These are phyloP conservation scores for Aldrovandia affinis DNA, from an alignment of 2,797 vertebrate species.

Conservation along the genomic window DNA sequence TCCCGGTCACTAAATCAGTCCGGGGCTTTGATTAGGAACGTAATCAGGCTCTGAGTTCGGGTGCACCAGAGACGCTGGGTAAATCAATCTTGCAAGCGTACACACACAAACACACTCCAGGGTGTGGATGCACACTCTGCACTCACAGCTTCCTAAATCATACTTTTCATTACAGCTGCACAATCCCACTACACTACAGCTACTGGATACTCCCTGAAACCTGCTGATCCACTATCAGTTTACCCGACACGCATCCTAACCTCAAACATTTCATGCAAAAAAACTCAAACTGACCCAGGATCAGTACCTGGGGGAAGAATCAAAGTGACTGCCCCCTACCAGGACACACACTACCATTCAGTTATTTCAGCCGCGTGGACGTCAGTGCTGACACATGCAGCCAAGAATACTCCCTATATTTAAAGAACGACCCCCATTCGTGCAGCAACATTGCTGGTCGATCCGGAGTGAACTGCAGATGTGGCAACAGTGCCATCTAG, in stretches of 20 bases:
- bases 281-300: neutral
- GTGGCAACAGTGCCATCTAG: slow-evolving; percentile 66
- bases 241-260: neutral
- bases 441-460: neutral
- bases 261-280: neutral
- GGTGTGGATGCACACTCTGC: neutral
- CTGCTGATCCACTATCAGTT: neutral
- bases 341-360: neutral
- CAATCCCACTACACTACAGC: neutral
- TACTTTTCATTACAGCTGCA: neutral
- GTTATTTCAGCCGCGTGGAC: neutral
- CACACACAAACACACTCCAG: neutral
- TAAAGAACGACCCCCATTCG: neutral
- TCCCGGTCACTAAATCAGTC: slow-evolving; percentile 49
- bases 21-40: slow-evolving; percentile 47
- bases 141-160: neutral
- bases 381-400: slow-evolving; percentile 8
- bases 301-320: neutral
- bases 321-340: neutral
- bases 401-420: too few relatives aligned
- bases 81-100: slow-evolving; percentile 17
- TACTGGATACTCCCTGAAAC: neutral
- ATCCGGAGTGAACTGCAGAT: neutral
- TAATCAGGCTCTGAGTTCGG: slow-evolving; percentile 18
- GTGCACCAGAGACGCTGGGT: neutral